These are phyloP conservation scores for Forficula auricularia DNA, from an alignment of 1,140 invertebrate species.

Conservation along the genomic window DNA sequence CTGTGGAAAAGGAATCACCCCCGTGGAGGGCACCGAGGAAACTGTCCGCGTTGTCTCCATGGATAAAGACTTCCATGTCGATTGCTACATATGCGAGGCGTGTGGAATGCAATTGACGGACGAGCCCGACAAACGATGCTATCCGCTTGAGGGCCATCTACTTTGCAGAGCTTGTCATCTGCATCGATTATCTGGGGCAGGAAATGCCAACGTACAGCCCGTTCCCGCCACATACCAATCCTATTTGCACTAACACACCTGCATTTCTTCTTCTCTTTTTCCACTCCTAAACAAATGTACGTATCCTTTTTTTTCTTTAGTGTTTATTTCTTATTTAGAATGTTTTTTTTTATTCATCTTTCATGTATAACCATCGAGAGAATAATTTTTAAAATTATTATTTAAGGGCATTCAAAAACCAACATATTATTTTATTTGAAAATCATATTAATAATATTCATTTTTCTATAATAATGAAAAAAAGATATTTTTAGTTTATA, in stretches of 20 bases:
- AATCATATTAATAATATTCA: too few species aligned
- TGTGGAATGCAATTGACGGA: conserved; percentile 94
- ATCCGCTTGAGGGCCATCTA: conserved; percentile 75
- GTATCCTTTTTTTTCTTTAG: neutral
- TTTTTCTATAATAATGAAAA: too few species aligned
- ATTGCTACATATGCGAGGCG: conserved; percentile 94
- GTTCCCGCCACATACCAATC: too few species aligned
- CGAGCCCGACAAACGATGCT: conserved; percentile 90
- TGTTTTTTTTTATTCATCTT: conserved; percentile 2
- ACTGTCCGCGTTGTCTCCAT: conserved; percentile 93
- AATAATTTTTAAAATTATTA: conserved; percentile 6
- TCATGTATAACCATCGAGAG: conserved; percentile 4
- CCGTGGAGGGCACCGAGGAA: conserved; percentile 84
- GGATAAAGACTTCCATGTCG: conserved; percentile 97
- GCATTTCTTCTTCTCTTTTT: too few species aligned
- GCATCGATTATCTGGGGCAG: conserved; percentile 37
- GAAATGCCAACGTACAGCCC: too few species aligned
- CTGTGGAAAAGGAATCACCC: conserved; percentile 80
- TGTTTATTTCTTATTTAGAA: too few species aligned
- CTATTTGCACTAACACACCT: too few species aligned
- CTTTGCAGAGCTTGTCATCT: conserved; percentile 86
- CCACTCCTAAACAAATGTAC: neutral
- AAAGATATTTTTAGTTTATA: too few species aligned
- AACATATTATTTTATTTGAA: conserved; percentile 7
- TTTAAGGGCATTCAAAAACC: conserved; percentile 2